Percentiles rank a stretch among this genome's conserved stretches.
phyloP scores from a whole-genome alignment of 2,888 invertebrate genomes.

The Artemia sinica region DNA sequence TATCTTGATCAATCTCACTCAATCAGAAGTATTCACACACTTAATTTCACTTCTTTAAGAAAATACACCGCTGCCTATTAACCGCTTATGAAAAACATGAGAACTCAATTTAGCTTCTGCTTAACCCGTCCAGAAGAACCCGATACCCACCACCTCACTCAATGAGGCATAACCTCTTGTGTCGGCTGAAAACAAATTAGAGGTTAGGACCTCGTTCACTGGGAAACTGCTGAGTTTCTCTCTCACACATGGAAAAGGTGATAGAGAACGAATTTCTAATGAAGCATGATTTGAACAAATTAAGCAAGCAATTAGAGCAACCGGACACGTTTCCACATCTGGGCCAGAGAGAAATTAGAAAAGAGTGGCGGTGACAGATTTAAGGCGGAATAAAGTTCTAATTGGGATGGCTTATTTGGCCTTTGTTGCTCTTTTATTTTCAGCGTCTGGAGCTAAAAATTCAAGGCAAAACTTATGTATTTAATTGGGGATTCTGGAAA shows the following conservation, averaged over 20 bases:
- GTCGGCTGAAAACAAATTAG: conserved; percentile 13
- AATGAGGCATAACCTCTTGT: conserved; percentile 14
- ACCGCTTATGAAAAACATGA: conserved; percentile 9
- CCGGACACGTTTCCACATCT: conserved; percentile 14
- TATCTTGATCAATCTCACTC: conserved; percentile 6
- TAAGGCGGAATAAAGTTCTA: conserved; percentile 11
- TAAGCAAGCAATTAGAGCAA: conserved; percentile 12
- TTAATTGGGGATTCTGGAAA: no score
- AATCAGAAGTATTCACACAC: conserved; percentile 8
- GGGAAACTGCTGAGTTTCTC: conserved; percentile 10
- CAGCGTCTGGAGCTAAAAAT: no score
- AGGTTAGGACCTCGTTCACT: conserved; percentile 9
- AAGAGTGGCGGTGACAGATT: conserved; percentile 9
- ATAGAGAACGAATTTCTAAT: conserved; percentile 12
- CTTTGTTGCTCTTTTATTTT: no score
- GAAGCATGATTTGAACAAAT: conserved; percentile 11
- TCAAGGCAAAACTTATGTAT: no score
- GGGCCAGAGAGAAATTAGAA: neutral
- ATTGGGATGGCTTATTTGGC: neutral
- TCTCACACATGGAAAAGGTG: conserved; percentile 2
- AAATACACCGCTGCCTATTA: neutral
- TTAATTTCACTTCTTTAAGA: neutral
- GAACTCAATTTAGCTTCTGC: conserved; percentile 14
- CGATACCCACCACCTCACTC: conserved; percentile 8
- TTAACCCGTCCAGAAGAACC: conserved; percentile 11